These are phyloP conservation scores for Caenorhabditis sp. DNA, from an alignment of 2,888 invertebrate species.

Conservation along the genomic window DNA sequence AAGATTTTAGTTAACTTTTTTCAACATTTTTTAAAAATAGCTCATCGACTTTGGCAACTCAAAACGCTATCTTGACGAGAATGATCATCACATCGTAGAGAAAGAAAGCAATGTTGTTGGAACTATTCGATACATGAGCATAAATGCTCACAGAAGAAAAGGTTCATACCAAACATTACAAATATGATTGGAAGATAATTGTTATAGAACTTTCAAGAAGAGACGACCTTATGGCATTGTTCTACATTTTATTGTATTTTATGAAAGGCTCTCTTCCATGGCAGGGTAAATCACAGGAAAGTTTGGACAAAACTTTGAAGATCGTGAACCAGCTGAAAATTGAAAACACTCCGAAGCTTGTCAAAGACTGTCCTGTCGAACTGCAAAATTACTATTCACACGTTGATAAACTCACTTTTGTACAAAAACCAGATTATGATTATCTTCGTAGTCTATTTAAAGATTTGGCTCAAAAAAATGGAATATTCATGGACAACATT, in stretches of 20 bases:
- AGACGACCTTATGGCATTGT: constrained; percentile 11
- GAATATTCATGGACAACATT: no score
- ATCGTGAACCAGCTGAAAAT: not conserved
- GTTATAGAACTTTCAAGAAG: constrained; percentile 11
- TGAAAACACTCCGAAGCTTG: not conserved
- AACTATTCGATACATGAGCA: constrained; percentile 3
- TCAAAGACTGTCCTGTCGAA: no score
- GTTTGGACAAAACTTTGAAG: not conserved
- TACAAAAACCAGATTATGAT: no score
- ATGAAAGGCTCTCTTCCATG: not conserved
- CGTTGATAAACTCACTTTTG: no score
- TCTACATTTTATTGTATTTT: not conserved
- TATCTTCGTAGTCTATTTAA: no score
- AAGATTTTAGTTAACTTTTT: no score
- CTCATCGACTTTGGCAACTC: constrained; percentile 6
- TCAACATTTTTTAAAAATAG: no score
- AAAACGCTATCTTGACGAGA: not conserved
- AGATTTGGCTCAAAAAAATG: no score
- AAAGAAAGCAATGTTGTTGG: not conserved
- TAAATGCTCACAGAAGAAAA: constrained; percentile 3
- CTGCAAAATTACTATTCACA: no score
- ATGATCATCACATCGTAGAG: not conserved
- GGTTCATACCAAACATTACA: not conserved
- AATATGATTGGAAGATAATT: not conserved
- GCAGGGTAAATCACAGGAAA: not conserved